Evolutionary conservation across 2,113 vertebrate species (phyloP).

Genomic region (Cyanocitta stelleri): DNA sequence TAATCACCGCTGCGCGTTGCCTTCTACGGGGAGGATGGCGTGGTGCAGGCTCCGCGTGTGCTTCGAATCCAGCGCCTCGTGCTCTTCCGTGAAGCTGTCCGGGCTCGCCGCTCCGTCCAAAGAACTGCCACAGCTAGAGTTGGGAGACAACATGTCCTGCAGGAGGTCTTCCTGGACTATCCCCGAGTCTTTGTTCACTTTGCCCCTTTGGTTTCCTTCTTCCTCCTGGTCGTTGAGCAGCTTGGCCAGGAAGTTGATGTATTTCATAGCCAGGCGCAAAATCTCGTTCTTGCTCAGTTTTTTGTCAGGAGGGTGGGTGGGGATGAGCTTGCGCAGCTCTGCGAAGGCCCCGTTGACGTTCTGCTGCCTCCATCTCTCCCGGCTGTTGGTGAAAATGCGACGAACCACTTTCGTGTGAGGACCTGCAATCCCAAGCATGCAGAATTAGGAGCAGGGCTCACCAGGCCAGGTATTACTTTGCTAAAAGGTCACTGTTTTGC

Average conservation of each 20-base stretch:
- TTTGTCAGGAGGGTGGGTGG: slow-evolving; percentile 90
- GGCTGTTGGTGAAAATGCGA: slow-evolving; percentile 93
- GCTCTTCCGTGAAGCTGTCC: slow-evolving; percentile 89
- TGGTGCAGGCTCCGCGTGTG: slow-evolving; percentile 78
- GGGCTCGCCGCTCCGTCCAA: slow-evolving; percentile 89
- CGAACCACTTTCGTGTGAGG: slow-evolving; percentile 92
- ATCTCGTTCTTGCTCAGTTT: slow-evolving; percentile 98
- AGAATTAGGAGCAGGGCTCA: not conserved
- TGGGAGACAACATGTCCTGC: slow-evolving; percentile 88
- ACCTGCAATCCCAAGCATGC: slow-evolving; percentile 58
- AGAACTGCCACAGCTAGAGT: slow-evolving; percentile 91
- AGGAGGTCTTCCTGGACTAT: slow-evolving; percentile 87
- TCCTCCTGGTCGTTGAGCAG: slow-evolving; percentile 93
- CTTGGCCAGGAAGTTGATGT: slow-evolving; percentile 95
- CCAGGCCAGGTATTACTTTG: not conserved
- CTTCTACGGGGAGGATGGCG: slow-evolving; percentile 82
- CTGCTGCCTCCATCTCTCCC: slow-evolving; percentile 94
- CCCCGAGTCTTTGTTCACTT: slow-evolving; percentile 78
- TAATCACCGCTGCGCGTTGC: slow-evolving; percentile 84
- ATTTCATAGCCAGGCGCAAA: slow-evolving; percentile 93
- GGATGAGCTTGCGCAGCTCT: slow-evolving; percentile 92
- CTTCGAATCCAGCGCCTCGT: slow-evolving; percentile 74
- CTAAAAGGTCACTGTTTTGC: fast-evolving
- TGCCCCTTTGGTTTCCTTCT: slow-evolving; percentile 81
- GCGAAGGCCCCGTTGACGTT: slow-evolving; percentile 93